Base-by-base conservation (phyloP, 2,797 vertebrate genomes). In the Notolabrus celidotus region DNA sequence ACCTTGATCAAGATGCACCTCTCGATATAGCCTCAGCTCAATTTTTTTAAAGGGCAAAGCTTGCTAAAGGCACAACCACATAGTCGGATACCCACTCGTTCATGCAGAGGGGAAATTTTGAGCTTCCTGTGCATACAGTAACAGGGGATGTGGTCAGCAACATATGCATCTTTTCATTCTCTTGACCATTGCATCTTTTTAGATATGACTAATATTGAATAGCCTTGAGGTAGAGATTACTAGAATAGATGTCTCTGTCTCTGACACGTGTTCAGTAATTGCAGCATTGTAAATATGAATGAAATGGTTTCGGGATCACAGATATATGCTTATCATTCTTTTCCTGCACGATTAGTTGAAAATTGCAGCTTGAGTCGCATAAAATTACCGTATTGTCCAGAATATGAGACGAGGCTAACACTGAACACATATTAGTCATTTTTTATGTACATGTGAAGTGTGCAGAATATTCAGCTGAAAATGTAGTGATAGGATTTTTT, bases 181-280 rank as follows among this genome's bases (percentile, higher is more conserved):
- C 64, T 46, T 67, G 61, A 54, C 68, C 39, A 23, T 16, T 68
- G 76, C 65, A 71, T 52, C 50, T 55, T 27, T 31, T 31, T 25
- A 58, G 12, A 67, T 71, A 29, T 1, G 0, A 56, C 23, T 42
- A 71, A 74, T 33, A 58, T 31, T 11, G 29, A 50, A 74, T 68
- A 52, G 68, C 78, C 71, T 56, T 5, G 52, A 79, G 84, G 47
- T 29, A 62, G 42, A 16, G 42, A 81, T 79, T 76, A 74, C 42
- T 60, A 59, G 71, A 78, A 71, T 83, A 54, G 68, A 47, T 43
- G 66, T 58, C 69, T 58, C 36, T 22, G n/a, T 12, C 52, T 56
- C 23, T 60, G 68, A 63, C 16, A 8, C 53, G 47, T 54, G 58
- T 74, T 17, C 57, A 54, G 65, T 67, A 38, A 60, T 60, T 56